A percentile compares a stretch with the other conserved stretches of the same genome.
phyloP scores from a whole-genome alignment of 23 tunicate genomes.

The Trididemnum miniatum region DNA sequence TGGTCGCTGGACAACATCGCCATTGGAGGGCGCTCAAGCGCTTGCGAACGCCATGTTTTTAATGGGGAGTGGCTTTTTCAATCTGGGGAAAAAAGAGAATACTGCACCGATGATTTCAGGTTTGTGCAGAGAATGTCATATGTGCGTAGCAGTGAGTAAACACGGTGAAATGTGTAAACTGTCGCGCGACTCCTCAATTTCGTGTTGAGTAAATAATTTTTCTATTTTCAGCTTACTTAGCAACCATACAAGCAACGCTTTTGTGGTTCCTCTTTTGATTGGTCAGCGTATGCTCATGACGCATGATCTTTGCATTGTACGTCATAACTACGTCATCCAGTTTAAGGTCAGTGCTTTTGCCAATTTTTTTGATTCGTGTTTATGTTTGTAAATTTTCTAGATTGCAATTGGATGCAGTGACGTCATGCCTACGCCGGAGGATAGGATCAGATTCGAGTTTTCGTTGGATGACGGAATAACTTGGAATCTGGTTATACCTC shows the following conservation, averaged over 20 bases:
- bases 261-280: not conserved
- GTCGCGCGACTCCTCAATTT: too few relatives aligned
- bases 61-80: not conserved
- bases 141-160: too few relatives aligned
- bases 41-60: conserved; percentile 6
- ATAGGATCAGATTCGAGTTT: conserved; percentile 52
- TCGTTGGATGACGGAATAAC: conserved; percentile 70
- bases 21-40: conserved; percentile 59
- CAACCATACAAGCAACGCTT: too few relatives aligned
- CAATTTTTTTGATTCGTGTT: not conserved
- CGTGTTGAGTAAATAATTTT: too few relatives aligned
- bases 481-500: conserved; percentile 63
- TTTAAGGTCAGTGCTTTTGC: conserved; percentile 56
- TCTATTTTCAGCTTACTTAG: too few relatives aligned
- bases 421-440: conserved; percentile 12
- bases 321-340: conserved; percentile 63
- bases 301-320: conserved; percentile 60
- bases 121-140: too few relatives aligned
- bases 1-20: conserved; percentile 77
- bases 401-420: conserved; percentile 60
- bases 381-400: conserved; percentile 4
- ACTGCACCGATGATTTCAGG: too few relatives aligned
- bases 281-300: conserved; percentile 20
- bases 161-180: too few relatives aligned
- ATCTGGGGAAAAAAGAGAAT: too few relatives aligned